Evolutionary conservation across 2,888 invertebrate species (phyloP), one percentile per base, ranked within the genome.

Genomic region (Dynastes grantii): DNA sequence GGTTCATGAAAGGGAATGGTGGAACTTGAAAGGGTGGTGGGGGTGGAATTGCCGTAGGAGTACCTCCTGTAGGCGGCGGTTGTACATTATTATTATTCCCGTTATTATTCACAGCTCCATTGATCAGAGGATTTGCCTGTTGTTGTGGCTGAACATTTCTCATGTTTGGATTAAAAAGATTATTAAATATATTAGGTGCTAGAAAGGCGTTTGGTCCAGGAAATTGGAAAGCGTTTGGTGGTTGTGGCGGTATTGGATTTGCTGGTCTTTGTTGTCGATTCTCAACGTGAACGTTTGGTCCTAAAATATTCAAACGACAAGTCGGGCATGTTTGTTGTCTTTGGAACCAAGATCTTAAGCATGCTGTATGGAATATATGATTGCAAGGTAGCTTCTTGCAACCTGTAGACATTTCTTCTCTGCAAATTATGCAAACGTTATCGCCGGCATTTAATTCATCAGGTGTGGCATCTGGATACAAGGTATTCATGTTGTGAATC

Each of bases 261-360:
- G 79, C 79, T 13, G 78, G 78, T 61, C 82, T 77, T 63, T 80
- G 82, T 58, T 82, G 76, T 68, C 78, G 79, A 51, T 80, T 81
- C 63, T 80, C 79, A 27, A 79, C 77, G 11, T 80, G 80, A 5
- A 85, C 79, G 0, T 87, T 84, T 11, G 85, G 85, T 9, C 88
- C 88, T 87, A 86, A 85, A 82, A 89, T 97, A 89, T 99, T 98
- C 82, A 98, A 91, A 13, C 98, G 93, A 88, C 99, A 99, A 3
- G 99, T 99, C 0, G 99, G 99, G 87, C 99, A 99, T 3, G 99
- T 99, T 90, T 99, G 99, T 88, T 99, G 99, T 8, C 99, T 93
- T 90, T 99, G 99, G 90, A 99, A 99, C 99, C 99, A 99, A 55
- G 98, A 97, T 70, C 99, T 94, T 77, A 99, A 91, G 89, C 99